Conservation (phyloP, 2,888 invertebrate genomes). For the Nasonovia ribisnigri region DNA sequence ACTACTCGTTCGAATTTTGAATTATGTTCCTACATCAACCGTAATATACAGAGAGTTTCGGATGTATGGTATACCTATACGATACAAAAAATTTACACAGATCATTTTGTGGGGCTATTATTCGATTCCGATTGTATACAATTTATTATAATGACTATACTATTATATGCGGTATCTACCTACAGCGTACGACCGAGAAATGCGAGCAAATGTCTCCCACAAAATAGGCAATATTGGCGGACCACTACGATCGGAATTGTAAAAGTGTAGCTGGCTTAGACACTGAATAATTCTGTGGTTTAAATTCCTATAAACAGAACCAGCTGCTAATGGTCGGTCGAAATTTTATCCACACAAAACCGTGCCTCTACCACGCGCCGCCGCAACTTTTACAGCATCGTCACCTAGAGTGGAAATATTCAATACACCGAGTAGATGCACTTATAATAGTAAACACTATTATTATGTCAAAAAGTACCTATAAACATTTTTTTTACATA, state of each 20-base stretch:
- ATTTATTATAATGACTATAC: background rate
- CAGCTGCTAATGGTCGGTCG: background rate
- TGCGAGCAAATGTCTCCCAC: background rate
- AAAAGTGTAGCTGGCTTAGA: background rate
- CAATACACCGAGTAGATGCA: background rate
- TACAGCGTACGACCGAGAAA: background rate
- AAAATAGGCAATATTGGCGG: background rate
- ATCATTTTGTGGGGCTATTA: background rate
- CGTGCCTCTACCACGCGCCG: background rate
- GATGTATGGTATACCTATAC: background rate
- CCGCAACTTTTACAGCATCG: background rate
- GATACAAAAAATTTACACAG: background rate
- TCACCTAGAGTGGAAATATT: background rate
- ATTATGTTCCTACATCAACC: too few relatives aligned
- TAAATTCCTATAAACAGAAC: background rate
- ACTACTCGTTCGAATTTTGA: too few relatives aligned
- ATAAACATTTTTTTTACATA: background rate
- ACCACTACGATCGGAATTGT: background rate
- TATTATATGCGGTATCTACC: background rate
- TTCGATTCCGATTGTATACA: background rate
- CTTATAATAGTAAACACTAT: background rate
- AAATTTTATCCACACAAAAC: background rate
- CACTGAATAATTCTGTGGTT: background rate
- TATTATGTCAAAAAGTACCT: background rate
- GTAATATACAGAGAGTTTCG: background rate